phyloP scores from a whole-genome alignment of 2,888 invertebrate species.

The Folsomia manolachei region DNA sequence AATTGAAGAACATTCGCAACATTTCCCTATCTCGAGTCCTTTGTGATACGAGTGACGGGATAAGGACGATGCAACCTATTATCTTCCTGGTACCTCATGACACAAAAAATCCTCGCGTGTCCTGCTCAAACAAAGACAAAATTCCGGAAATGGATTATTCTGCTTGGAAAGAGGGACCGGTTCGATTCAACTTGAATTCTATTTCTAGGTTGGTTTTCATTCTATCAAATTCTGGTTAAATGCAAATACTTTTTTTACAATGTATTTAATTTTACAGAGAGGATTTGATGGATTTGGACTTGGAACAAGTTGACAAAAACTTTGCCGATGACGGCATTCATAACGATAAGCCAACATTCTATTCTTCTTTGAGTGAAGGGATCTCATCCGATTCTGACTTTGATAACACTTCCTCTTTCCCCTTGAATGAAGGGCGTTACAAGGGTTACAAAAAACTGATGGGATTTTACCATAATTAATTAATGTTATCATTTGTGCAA shows the following conservation, averaged over 20 bases:
- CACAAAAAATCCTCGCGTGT: slow-evolving; percentile 46
- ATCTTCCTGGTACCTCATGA: slow-evolving; percentile 65
- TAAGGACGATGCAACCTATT: slow-evolving; percentile 69
- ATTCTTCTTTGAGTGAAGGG: slow-evolving; percentile 10
- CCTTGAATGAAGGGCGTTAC: background rate
- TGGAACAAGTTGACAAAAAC: too few species aligned
- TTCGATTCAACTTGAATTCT: slow-evolving; percentile 12
- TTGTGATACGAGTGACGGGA: slow-evolving; percentile 65
- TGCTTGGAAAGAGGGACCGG: slow-evolving; percentile 42
- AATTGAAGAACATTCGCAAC: slow-evolving; percentile 69
- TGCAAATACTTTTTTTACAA: too few species aligned
- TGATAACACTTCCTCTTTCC: background rate
- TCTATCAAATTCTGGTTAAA: too few species aligned
- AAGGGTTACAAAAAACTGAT: background rate
- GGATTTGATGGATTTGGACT: background rate
- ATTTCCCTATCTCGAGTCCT: slow-evolving; percentile 71
- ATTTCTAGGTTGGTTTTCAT: background rate
- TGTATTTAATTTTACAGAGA: too few species aligned
- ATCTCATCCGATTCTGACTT: slow-evolving; percentile 3
- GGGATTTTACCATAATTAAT: background rate
- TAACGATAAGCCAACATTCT: slow-evolving; percentile 5
- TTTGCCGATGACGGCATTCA: too few species aligned
- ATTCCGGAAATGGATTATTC: slow-evolving; percentile 39
- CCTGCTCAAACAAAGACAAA: slow-evolving; percentile 30
- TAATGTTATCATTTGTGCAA: too few species aligned